A percentile compares a stretch with the other conserved stretches of the same genome.
These are phyloP conservation scores for Pteruthius melanotis DNA, from an alignment of 2,113 vertebrate species.

Conservation along the genomic window DNA sequence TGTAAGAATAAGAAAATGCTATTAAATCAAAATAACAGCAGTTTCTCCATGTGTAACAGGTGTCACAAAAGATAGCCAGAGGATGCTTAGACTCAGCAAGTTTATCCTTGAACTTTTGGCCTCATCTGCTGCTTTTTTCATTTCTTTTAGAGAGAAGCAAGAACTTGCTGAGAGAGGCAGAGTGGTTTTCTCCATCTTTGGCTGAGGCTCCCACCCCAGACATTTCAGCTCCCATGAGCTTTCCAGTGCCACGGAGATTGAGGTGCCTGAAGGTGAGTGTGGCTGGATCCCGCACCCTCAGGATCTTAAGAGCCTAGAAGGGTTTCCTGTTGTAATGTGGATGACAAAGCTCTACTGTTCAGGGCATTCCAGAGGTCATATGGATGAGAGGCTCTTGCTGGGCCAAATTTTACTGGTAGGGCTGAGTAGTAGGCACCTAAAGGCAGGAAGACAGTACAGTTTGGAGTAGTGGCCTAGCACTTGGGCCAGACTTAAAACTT, in stretches of 20 bases:
- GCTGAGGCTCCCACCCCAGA: slow-evolving; percentile 58
- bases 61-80: background rate
- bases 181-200: background rate
- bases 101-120: background rate
- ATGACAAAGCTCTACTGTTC: background rate
- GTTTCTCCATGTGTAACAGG: background rate
- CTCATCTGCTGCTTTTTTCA: background rate
- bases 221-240: slow-evolving; percentile 73
- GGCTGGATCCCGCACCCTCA: background rate
- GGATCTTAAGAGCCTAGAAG: background rate
- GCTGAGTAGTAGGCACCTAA: background rate
- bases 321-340: background rate
- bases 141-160: slow-evolving; percentile 11
- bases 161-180: background rate
- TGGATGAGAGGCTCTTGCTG: background rate
- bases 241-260: slow-evolving; percentile 61
- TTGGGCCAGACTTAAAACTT: background rate
- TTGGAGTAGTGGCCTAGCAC: background rate
- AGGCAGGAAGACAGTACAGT: background rate
- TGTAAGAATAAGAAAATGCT: background rate
- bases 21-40: background rate
- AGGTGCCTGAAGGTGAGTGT: background rate
- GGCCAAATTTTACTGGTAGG: background rate
- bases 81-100: background rate
- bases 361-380: background rate